phyloP scores from a whole-genome alignment of 2,797 vertebrate species.

The Leontocebus nigricollis region DNA sequence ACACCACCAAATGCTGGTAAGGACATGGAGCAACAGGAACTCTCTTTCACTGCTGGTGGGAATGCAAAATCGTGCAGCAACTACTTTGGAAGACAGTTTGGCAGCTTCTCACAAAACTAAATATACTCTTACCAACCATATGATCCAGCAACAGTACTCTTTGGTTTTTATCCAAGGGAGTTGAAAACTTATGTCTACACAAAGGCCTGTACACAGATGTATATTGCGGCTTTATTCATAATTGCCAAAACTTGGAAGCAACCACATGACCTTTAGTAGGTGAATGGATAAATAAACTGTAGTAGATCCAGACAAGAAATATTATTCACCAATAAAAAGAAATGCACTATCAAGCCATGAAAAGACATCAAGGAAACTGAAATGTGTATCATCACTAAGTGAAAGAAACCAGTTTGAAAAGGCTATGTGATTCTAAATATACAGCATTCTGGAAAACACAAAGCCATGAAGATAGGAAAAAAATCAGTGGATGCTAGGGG shows the following conservation, averaged over 20 bases:
- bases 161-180: not conserved
- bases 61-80: not conserved
- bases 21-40: not conserved
- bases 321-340: not conserved
- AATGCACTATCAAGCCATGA: not conserved
- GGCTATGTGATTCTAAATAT: not conserved
- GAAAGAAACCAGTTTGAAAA: not conserved
- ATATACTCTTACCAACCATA: not conserved
- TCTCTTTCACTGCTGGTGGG: not conserved
- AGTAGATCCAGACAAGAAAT: not conserved
- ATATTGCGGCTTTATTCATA: not conserved
- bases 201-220: not conserved
- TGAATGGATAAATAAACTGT: not conserved
- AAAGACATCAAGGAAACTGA: not conserved
- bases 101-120: not conserved
- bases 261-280: not conserved
- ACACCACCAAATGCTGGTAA: not conserved
- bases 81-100: not conserved
- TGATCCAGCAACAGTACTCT: not conserved
- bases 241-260: not conserved
- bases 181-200: not conserved
- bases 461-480: not conserved
- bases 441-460: not conserved
- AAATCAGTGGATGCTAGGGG: not conserved
- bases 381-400: not conserved